phyloP scores from a whole-genome alignment of 2,113 vertebrate species.

The Hassar affinis region DNA sequence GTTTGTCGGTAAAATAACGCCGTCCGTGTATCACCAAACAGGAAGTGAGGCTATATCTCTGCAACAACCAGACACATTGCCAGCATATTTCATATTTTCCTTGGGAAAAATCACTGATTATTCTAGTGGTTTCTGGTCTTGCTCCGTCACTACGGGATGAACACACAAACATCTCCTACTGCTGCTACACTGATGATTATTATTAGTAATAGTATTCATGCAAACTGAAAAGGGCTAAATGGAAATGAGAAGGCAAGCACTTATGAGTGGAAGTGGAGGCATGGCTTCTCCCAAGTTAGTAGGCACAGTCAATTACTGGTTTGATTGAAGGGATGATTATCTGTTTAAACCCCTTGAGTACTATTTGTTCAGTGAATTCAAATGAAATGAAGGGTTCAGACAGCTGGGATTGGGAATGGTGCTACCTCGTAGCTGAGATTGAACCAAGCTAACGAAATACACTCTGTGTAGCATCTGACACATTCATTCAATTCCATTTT shows the following conservation, averaged over 20 bases:
- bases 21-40: background rate
- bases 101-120: background rate
- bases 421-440: background rate
- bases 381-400: slow-evolving; percentile 36
- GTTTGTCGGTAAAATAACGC: background rate
- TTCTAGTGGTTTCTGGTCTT: background rate
- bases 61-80: background rate
- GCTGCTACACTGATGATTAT: background rate
- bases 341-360: slow-evolving; percentile 3
- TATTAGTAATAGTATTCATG: background rate
- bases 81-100: background rate
- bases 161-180: background rate
- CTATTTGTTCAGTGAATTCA: slow-evolving; percentile 14
- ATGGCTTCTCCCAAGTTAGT: slow-evolving; percentile 5
- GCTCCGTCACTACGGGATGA: background rate
- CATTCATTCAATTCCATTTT: background rate
- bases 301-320: slow-evolving; percentile 24
- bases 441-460: slow-evolving; percentile 13
- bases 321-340: slow-evolving; percentile 2
- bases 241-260: slow-evolving; percentile 2
- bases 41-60: background rate
- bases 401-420: background rate
- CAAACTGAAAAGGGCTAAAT: slow-evolving; percentile 8
- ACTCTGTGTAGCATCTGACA: slow-evolving; percentile 7
- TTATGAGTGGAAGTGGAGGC: background rate